Evolutionary conservation across 2,888 invertebrate genomes (phyloP).

Genomic region (Dicycla oo): DNA sequence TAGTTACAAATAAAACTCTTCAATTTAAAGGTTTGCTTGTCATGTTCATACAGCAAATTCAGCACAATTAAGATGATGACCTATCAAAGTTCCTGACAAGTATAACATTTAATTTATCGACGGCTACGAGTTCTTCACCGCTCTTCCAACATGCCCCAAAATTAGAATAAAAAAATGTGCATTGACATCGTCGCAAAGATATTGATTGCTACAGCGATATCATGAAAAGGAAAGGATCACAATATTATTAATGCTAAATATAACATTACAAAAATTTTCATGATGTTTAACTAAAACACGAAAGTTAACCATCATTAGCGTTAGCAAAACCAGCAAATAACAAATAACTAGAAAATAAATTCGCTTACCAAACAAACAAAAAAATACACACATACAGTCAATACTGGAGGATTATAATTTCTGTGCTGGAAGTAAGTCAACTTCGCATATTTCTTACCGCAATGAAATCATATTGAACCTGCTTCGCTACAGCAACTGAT

Average conservation of each 20-base stretch:
- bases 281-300: neutral
- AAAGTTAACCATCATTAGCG: neutral
- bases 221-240: neutral
- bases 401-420: too few relatives aligned
- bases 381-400: neutral
- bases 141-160: neutral
- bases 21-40: neutral
- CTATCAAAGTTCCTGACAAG: neutral
- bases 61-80: neutral
- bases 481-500: conserved; percentile 73
- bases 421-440: too few relatives aligned
- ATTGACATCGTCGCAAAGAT: conserved; percentile 2
- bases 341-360: neutral
- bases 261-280: neutral
- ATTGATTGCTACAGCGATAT: neutral
- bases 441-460: conserved; percentile 67
- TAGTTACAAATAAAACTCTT: neutral
- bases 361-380: neutral
- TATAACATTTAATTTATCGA: neutral
- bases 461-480: conserved; percentile 80
- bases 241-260: neutral
- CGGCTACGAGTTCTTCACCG: neutral
- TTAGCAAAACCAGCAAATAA: neutral
- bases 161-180: neutral
- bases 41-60: neutral